A percentile compares a stretch with the other conserved stretches of the same genome.
phyloP scores from a whole-genome alignment of 2,888 invertebrate species.

The Mermis nigrescens region DNA sequence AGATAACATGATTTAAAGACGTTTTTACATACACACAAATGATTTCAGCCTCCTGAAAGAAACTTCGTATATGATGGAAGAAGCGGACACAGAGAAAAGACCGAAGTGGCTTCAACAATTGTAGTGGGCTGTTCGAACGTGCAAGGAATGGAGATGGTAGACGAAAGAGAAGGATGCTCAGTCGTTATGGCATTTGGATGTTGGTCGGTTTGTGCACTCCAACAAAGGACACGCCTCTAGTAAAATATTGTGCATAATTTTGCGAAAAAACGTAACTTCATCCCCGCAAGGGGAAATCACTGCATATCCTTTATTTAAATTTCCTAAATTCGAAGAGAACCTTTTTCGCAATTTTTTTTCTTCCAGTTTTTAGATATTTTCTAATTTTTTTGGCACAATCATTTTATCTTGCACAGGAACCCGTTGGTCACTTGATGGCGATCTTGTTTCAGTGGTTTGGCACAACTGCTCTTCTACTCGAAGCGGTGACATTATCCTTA shows the following conservation, averaged over 20 bases:
- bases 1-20: too few relatives aligned
- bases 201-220: conserved; percentile 63
- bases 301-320: too few relatives aligned
- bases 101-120: conserved; percentile 32
- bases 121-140: conserved; percentile 21
- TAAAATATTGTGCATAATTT: too few relatives aligned
- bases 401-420: conserved; percentile 35
- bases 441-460: conserved; percentile 99
- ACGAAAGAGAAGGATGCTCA: conserved; percentile 71
- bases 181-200: conserved; percentile 89
- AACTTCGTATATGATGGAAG: conserved; percentile 42
- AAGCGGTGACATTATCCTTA: conserved; percentile 54
- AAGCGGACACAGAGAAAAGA: conserved; percentile 17
- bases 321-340: too few relatives aligned
- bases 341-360: too few relatives aligned
- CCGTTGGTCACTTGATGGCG: conserved; percentile 68
- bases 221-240: conserved; percentile 36
- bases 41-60: conserved; percentile 58
- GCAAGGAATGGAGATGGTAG: conserved; percentile 41
- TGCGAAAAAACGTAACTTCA: too few relatives aligned
- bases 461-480: conserved; percentile 85
- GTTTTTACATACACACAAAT: too few relatives aligned
- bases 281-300: too few relatives aligned
- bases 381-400: too few relatives aligned
- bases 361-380: too few relatives aligned